Percentiles rank a stretch among this genome's conserved stretches.
Evolutionary conservation across 1,140 invertebrate species (phyloP).

Genomic region (Globodera ellingtonae): DNA sequence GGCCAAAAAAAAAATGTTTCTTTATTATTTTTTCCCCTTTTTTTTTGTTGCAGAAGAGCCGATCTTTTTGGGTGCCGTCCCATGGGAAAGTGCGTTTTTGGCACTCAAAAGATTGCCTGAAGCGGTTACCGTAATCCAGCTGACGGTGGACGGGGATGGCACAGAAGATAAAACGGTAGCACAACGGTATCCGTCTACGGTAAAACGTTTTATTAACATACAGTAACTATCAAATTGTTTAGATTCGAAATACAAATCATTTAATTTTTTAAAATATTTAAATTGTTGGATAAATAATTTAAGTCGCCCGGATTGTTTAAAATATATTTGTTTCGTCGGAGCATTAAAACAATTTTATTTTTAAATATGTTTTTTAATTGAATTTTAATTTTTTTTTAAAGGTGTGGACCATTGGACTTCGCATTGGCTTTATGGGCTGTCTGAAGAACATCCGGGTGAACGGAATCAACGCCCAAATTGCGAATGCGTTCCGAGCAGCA

Average conservation of each 20-base stretch:
- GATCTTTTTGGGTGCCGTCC: constrained; percentile 82
- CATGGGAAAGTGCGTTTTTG: constrained; percentile 70
- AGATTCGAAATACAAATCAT: neutral
- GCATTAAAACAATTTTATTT: too few relatives aligned
- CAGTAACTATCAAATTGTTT: too few relatives aligned
- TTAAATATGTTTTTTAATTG: neutral
- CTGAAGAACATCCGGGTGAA: constrained; percentile 88
- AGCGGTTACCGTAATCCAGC: constrained; percentile 20
- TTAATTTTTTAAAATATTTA: neutral
- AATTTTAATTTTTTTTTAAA: constrained; percentile 4
- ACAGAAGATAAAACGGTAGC: neutral
- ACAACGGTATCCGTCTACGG: constrained; percentile 75
- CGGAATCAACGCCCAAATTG: constrained; percentile 84
- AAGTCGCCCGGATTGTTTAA: too few relatives aligned
- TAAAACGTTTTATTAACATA: neutral
- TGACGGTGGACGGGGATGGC: neutral
- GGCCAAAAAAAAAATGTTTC: neutral
- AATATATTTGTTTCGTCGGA: too few relatives aligned
- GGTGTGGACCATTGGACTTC: constrained; percentile 84
- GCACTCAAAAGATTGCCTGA: constrained; percentile 13
- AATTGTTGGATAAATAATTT: neutral
- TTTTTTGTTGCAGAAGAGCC: constrained; percentile 75
- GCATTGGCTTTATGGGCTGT: constrained; percentile 91
- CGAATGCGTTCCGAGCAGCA: constrained; percentile 40
- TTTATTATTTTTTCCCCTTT: neutral